Evolutionary conservation across 2,797 vertebrate species (phyloP).

Genomic region (Lacerta viridis): DNA sequence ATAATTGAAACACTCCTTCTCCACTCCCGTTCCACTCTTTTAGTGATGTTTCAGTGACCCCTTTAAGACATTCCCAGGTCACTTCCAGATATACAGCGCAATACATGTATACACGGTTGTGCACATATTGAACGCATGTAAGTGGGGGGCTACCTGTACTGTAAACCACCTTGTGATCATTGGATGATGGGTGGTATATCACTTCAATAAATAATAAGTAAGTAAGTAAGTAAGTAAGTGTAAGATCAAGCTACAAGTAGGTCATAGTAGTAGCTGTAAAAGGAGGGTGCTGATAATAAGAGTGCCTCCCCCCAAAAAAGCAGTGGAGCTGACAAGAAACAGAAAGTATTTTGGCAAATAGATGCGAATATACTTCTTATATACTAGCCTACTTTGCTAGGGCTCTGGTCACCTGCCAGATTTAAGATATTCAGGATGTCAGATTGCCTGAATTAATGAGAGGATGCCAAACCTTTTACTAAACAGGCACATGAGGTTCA

Average conservation of each 20-base stretch:
- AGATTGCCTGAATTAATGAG: background rate
- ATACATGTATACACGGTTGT: no score
- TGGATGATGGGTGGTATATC: no score
- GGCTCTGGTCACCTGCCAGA: background rate
- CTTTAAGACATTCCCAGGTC: no score
- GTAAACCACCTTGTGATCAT: no score
- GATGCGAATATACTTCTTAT: background rate
- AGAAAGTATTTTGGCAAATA: background rate
- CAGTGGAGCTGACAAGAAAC: slow-evolving; percentile 27
- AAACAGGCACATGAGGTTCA: slow-evolving; percentile 9
- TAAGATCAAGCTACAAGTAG: slow-evolving; percentile 5
- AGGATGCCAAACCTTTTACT: slow-evolving; percentile 9
- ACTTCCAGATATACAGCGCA: no score
- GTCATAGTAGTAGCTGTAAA: slow-evolving; percentile 14
- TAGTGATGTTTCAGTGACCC: no score
- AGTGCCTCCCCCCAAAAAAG: slow-evolving; percentile 5
- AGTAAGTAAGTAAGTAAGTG: no score
- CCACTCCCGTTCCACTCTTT: no score
- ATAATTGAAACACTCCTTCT: no score
- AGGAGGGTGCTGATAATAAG: slow-evolving; percentile 2
- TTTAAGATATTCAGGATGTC: slow-evolving; percentile 14
- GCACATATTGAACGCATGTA: no score
- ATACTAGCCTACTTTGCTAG: background rate
- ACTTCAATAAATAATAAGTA: no score
- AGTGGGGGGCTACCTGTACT: no score